A percentile compares a stretch with the other conserved stretches of the same genome.
Conservation (phyloP, 2,888 invertebrate genomes). For the Euclidia mi region DNA sequence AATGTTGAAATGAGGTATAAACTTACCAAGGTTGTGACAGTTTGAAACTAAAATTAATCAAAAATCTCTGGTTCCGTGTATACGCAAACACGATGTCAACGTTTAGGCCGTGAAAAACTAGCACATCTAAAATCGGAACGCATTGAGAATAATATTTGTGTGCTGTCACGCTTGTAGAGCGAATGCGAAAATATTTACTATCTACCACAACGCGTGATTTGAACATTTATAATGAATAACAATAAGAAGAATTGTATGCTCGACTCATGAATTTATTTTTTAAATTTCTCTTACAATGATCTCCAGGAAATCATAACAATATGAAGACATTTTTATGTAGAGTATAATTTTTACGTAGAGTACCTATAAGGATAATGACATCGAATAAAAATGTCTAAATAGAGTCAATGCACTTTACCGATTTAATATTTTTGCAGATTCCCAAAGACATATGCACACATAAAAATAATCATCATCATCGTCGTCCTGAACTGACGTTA, state of each 20-base stretch:
- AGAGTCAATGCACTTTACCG: too few species aligned
- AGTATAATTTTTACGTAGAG: too few species aligned
- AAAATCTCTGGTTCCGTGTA: slow-evolving; percentile 15
- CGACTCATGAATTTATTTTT: slow-evolving; percentile 6
- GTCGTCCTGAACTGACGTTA: too few species aligned
- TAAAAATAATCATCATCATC: too few species aligned
- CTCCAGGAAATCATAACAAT: background rate
- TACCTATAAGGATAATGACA: too few species aligned
- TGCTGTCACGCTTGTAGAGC: slow-evolving; percentile 11
- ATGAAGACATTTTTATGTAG: too few species aligned
- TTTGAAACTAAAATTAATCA: slow-evolving; percentile 2
- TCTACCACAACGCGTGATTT: background rate
- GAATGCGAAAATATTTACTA: slow-evolving; percentile 14
- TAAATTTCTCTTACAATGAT: slow-evolving; percentile 6
- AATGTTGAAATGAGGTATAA: too few species aligned
- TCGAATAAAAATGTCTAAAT: too few species aligned
- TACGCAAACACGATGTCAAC: slow-evolving; percentile 3
- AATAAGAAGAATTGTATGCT: background rate
- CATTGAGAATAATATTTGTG: slow-evolving; percentile 30
- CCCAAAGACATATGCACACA: too few species aligned
- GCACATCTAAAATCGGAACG: slow-evolving; percentile 46
- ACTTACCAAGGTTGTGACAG: too few species aligned
- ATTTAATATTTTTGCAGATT: too few species aligned
- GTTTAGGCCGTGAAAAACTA: slow-evolving; percentile 20
- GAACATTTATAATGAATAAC: background rate